These are phyloP conservation scores for Macheiramphus alcinus DNA, from an alignment of 2,113 vertebrate genomes.

Conservation along the genomic window DNA sequence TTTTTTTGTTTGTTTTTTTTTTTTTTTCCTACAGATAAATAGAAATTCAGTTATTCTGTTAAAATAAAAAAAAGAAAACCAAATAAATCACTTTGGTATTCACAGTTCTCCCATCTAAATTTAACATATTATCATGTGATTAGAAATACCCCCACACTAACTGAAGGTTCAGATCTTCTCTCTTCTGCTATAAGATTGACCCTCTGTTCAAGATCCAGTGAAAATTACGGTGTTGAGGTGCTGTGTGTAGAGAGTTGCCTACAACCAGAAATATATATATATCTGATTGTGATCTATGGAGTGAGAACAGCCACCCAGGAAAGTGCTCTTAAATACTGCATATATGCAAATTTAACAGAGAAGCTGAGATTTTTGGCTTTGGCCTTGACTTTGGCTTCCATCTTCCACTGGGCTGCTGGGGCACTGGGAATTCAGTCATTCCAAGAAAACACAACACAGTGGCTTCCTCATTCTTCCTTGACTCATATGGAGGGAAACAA, in stretches of 20 bases:
- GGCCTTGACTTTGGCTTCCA: neutral
- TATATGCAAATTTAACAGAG: neutral
- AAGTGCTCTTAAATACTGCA: neutral
- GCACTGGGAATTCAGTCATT: neutral
- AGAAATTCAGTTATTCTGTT: neutral
- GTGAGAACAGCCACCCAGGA: neutral
- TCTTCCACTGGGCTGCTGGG: neutral
- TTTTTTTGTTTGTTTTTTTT: accelerated
- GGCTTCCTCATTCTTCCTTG: neutral
- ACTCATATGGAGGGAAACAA: neutral
- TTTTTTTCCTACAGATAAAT: neutral
- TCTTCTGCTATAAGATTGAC: neutral
- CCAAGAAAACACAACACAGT: neutral
- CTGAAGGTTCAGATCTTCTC: neutral
- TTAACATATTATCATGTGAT: neutral
- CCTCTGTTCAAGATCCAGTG: neutral
- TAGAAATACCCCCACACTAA: neutral
- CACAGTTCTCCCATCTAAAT: neutral
- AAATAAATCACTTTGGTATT: neutral
- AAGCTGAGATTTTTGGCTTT: neutral
- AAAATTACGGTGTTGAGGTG: neutral
- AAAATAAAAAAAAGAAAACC: neutral
- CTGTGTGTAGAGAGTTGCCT: neutral
- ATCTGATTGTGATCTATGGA: neutral
- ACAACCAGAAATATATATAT: neutral